These are phyloP conservation scores for Coboldia fuscipes DNA, from an alignment of 1,140 invertebrate species.

Conservation along the genomic window DNA sequence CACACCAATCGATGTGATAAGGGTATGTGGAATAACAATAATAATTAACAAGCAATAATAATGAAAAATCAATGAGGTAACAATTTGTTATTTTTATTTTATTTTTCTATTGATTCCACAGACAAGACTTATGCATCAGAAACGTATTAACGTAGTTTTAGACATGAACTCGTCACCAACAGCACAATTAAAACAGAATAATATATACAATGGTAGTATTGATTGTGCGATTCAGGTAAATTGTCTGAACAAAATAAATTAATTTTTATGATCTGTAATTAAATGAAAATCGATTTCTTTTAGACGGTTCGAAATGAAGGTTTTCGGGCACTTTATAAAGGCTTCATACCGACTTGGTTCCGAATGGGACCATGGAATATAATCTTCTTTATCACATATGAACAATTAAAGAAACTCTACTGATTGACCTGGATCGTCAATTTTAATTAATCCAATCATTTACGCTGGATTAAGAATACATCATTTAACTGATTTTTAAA, in stretches of 20 bases:
- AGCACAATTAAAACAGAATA: slow-evolving; percentile 17
- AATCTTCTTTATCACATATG: slow-evolving; percentile 92
- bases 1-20: slow-evolving; percentile 85
- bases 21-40: slow-evolving; percentile 38
- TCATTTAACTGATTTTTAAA: too few relatives aligned
- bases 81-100: slow-evolving; percentile 3
- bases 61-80: slow-evolving; percentile 2
- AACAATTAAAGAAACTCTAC: slow-evolving; percentile 57
- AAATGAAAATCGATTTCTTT: slow-evolving; percentile 3
- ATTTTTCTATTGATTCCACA: slow-evolving; percentile 17
- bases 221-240: slow-evolving; percentile 74
- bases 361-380: slow-evolving; percentile 95
- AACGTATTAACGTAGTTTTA: slow-evolving; percentile 28
- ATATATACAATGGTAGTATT: slow-evolving; percentile 64
- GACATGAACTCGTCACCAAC: slow-evolving; percentile 18
- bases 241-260: slow-evolving; percentile 4
- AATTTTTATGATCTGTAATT: not conserved
- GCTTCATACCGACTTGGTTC: slow-evolving; percentile 85
- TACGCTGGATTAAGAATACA: too few relatives aligned
- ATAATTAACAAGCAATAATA: too few relatives aligned
- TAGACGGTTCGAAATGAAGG: slow-evolving; percentile 40
- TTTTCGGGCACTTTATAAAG: slow-evolving; percentile 76
- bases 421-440: too few relatives aligned
- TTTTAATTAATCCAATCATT: too few relatives aligned
- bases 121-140: slow-evolving; percentile 86